Base-by-base conservation (phyloP, 2,113 vertebrate genomes). In the Mungos mungo region DNA sequence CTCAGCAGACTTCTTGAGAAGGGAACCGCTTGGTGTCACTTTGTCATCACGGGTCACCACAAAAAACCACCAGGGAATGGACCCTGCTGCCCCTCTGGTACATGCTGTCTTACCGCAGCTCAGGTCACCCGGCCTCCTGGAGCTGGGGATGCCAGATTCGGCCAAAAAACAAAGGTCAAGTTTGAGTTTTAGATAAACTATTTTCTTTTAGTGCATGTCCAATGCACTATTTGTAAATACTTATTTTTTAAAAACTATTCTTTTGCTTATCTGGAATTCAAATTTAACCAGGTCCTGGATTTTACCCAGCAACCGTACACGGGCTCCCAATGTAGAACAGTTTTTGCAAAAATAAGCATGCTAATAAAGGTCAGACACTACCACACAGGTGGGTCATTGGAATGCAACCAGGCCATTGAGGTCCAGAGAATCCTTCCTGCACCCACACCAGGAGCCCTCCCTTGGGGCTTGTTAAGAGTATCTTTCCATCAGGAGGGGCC, bases 201-300 rank as follows among this genome's bases (percentile, higher is more conserved):
- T 50, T 50, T 91, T 63, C 4, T 41, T 80, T 74, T 29, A 93
- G 41, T 23, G 25, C n/a, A n/a, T 35, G 7, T 69, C 60, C 18
- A 23, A 35, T 69, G 31, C 1, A 41, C 16, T 86, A 90, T 77
- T n/a, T 95, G 41, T 27, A 5, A 92, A 82, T 60, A 85, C 2
- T 88, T 90, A 65, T 71, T 41, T 63, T 72, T 21, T 95, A 96
- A 92, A 93, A 92, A 54, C 38, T 52, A 41, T 50, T 74, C 65
- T 80, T 14, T 63, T 93, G 71, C 38, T 97, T 86, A 90, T 72
- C 60, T 95, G 52, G 57, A 95, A 95, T 88, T 90, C 65, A 90
- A 0, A 96, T 54, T 80, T 31, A 94, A 89, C 18, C 29, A 27
- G 21, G 3, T 50, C 54, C 54, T 72, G 0, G 74, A 68, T 90